phyloP scores from a whole-genome alignment of 2,113 vertebrate species.

The Cardinalis cardinalis region DNA sequence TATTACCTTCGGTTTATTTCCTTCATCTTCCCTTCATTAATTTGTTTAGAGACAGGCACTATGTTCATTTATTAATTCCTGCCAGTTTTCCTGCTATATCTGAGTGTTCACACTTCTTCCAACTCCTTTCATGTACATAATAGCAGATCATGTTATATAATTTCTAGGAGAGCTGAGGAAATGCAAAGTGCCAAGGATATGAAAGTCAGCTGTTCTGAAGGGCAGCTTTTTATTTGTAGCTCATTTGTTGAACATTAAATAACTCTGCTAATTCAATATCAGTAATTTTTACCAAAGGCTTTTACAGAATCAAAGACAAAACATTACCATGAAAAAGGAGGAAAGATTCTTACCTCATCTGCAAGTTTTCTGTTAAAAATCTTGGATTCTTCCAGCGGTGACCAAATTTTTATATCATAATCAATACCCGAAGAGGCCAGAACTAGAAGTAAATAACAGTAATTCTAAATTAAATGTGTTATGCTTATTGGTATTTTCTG shows the following conservation, averaged over 20 bases:
- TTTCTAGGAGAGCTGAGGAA: background rate
- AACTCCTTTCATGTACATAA: background rate
- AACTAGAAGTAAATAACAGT: slow-evolving; percentile 75
- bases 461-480: background rate
- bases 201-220: background rate
- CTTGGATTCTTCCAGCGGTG: slow-evolving; percentile 86
- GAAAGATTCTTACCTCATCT: slow-evolving; percentile 82
- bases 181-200: background rate
- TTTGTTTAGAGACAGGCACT: background rate
- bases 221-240: background rate
- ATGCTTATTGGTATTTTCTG: background rate
- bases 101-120: background rate
- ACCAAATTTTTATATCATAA: slow-evolving; percentile 99
- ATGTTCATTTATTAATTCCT: background rate
- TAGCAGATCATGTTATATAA: background rate
- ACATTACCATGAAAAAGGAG: background rate
- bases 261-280: background rate
- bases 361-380: slow-evolving; percentile 96
- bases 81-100: background rate
- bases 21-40: background rate
- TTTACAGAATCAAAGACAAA: background rate
- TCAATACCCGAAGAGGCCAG: slow-evolving; percentile 97
- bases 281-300: background rate
- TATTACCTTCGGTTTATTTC: background rate
- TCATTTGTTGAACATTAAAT: background rate